Percentiles rank a stretch among this genome's conserved stretches.
These are phyloP conservation scores for Cyclura pinguis DNA, from an alignment of 2,797 vertebrate genomes.

Conservation along the genomic window DNA sequence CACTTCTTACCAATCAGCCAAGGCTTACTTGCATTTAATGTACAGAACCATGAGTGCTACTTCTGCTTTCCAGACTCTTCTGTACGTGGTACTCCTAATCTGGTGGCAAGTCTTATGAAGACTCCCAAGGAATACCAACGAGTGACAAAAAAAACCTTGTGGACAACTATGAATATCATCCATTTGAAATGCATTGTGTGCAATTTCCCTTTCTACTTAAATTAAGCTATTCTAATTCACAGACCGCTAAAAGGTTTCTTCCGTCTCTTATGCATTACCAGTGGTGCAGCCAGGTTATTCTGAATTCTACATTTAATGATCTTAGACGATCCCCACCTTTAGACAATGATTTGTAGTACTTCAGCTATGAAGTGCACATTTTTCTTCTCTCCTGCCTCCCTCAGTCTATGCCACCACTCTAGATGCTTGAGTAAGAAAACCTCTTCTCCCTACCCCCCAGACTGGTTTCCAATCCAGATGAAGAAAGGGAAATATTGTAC, in stretches of 20 bases:
- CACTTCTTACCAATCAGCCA: neutral
- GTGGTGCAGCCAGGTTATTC: neutral
- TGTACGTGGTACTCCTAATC: neutral
- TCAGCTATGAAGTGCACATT: neutral
- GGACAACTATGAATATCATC: neutral
- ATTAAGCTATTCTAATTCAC: neutral
- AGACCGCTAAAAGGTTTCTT: neutral
- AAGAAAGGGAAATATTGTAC: neutral
- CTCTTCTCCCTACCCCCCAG: neutral
- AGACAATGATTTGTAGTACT: neutral
- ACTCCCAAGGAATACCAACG: neutral
- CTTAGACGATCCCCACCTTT: neutral
- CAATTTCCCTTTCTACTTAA: neutral
- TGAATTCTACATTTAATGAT: neutral
- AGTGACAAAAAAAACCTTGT: neutral
- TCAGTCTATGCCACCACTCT: neutral
- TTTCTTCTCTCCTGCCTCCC: neutral
- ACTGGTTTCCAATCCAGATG: neutral
- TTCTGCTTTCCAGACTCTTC: neutral
- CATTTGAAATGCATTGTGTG: neutral
- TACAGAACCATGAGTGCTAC: neutral
- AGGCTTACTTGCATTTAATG: neutral
- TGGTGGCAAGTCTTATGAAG: neutral
- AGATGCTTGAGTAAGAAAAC: neutral
- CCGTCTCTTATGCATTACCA: conserved; percentile 44